Conservation (phyloP, 2,113 vertebrate species). For the Gambusia holbrooki region DNA sequence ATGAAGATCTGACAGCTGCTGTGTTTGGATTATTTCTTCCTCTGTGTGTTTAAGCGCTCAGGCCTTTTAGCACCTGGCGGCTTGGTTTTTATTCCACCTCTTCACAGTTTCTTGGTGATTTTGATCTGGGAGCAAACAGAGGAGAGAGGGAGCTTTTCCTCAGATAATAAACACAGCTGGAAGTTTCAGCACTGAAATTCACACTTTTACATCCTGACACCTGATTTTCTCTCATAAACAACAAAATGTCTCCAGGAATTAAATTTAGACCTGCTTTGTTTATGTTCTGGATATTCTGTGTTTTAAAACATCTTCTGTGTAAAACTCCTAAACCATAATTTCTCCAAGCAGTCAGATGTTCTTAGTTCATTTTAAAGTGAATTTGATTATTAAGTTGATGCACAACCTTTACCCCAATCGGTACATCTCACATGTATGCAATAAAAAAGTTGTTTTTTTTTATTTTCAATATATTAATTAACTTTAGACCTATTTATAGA, state of each 20-base stretch:
- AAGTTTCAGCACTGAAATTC: not conserved
- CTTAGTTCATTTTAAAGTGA: not conserved
- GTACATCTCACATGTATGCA: too few relatives aligned
- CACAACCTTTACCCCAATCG: too few relatives aligned
- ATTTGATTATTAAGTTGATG: not conserved
- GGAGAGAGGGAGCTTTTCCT: not conserved
- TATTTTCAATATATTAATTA: too few relatives aligned
- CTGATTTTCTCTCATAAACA: not conserved
- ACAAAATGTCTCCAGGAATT: not conserved
- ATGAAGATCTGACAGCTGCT: conserved; percentile 42
- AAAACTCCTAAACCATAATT: not conserved
- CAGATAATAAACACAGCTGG: not conserved
- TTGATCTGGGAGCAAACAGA: too few relatives aligned
- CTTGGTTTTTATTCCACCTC: conserved; percentile 17
- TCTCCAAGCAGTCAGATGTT: not conserved
- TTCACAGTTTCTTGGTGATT: not conserved
- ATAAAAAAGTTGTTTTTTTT: too few relatives aligned
- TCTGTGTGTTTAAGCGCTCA: conserved; percentile 17
- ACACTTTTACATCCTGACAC: not conserved
- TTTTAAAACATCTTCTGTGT: not conserved
- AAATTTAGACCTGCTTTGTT: not conserved
- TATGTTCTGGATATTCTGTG: too few relatives aligned
- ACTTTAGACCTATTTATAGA: too few relatives aligned
- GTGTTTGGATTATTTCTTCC: conserved; percentile 32
- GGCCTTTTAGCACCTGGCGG: conserved; percentile 14